Base-by-base conservation (phyloP, 2,888 invertebrate species). In the Ethmia dodecea region DNA sequence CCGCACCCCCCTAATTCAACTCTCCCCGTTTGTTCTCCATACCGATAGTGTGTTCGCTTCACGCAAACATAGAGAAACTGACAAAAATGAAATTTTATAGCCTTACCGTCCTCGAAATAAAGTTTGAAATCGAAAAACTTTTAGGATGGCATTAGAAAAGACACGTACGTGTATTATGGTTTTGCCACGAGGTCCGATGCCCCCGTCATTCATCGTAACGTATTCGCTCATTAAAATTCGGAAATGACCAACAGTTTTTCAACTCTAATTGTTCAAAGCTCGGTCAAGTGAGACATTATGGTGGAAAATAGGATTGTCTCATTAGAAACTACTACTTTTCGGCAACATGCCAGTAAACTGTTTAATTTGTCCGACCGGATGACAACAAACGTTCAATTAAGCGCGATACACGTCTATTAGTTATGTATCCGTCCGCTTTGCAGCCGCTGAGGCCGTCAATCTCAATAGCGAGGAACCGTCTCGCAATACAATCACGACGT, bases 221-320 rank as follows among this genome's bases (percentile, higher is more conserved):
- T 55, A 56, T 61, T 55, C 55, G 54, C 69, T 72, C 73, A 79
- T 80, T 78, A 76, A 73, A 75, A 72, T 79, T 81, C 72, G 80
- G 83, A 83, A 77, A 76, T 84, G 84, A 84, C 77, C 70, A 66
- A 75, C 73, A 67, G 65, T 76, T 77, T 77, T 74, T 72, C 55
- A 55, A 64, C 52, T 64, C 52, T 55, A 66, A 74, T 76, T 72
- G 78, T 74, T 65, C 63, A 67, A 65, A 57, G 58, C 47, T 53
- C 69, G 60, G 61, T 73, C 63, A 72, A 71, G 73, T 77, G 76
- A 68, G 65, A 74, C 74, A 61, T 63, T 67, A 58, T 65, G 60
- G 49, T 60, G 54, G 53, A 55, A 60, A 53, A 45, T 49, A 40
- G 41, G 55, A 50, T 49, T 51, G 57, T 60, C 56, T 68, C 60